Evolutionary conservation across 2,888 invertebrate species (phyloP), one percentile per base, ranked within the genome.

Genomic region (Allophyes oxyacanthae): DNA sequence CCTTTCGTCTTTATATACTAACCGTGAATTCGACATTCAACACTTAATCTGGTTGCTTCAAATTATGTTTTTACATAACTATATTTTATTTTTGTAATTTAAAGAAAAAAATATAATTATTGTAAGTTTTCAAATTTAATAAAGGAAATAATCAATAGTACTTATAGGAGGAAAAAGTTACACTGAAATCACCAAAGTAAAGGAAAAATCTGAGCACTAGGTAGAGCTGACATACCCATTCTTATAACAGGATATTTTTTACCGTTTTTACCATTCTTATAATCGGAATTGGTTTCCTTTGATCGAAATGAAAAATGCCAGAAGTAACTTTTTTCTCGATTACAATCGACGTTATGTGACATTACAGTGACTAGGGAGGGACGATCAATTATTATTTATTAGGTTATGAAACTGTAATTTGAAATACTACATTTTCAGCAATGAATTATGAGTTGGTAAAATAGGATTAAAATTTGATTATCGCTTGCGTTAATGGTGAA

Each of bases 201-300:
- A 49, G n/a, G 1, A 20, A 36, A 46, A 48, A 20, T 55, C 36
- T 25, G 13, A 59, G 33, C 34, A 25, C 49, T 60, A 55, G 50
- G 38, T 48, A 55, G 37, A 51, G 61, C 62, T 67, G 61, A 61
- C 67, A 37, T 48, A 28, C 26, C 34, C n/a, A 43, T 44, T 67
- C 14, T 56, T 48, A 51, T 56, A 67, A 61, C 55, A 38, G 43
- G 50, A 55, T 61, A 53, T 49, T 67, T n/a, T n/a, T n/a, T n/a
- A n/a, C n/a, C n/a, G n/a, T n/a, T n/a, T 52, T 58, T 64, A 44
- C 38, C 26, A 50, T 61, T 61, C 38, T 43, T 48, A 25, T 66
- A 41, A 65, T 67, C 32, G 43, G 42, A 56, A 62, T 67, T 62
- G 56, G 56, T 65, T 67, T 67, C 55, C 46, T 65, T 62, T 67